phyloP scores from a whole-genome alignment of 1,140 invertebrate genomes.

The Eulimnadia texana region DNA sequence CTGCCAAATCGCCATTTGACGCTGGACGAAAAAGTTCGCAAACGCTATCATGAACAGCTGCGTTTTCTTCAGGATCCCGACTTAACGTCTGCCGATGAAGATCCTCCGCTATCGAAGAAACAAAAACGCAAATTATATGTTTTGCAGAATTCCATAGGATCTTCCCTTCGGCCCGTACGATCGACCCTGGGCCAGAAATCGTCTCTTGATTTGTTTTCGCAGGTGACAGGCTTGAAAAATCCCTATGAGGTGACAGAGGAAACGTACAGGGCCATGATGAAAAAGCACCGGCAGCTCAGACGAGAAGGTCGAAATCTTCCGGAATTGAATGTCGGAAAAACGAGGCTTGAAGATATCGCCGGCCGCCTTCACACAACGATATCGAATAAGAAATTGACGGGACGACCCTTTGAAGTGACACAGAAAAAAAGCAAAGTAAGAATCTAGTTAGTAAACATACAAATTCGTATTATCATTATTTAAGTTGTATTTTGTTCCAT shows the following conservation, averaged over 20 bases:
- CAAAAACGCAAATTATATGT: constrained; percentile 30
- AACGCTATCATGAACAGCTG: constrained; percentile 39
- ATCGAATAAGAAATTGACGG: background rate
- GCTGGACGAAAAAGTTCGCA: constrained; percentile 34
- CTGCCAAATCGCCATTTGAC: background rate
- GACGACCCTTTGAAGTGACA: background rate
- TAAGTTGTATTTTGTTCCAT: no score
- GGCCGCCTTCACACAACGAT: background rate
- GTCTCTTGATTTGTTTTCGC: constrained; percentile 32
- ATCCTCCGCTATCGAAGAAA: constrained; percentile 34
- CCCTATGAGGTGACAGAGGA: constrained; percentile 48
- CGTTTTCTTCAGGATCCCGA: constrained; percentile 39
- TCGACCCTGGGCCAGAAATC: constrained; percentile 31
- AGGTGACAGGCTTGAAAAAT: constrained; percentile 30
- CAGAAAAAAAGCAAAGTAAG: constrained; percentile 6
- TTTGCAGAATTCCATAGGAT: constrained; percentile 32
- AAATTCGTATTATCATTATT: no score
- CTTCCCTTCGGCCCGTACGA: constrained; percentile 33
- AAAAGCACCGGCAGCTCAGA: constrained; percentile 32
- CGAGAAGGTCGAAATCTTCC: constrained; percentile 1
- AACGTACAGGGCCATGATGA: constrained; percentile 47
- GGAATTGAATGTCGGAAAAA: background rate
- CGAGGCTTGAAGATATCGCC: constrained; percentile 2
- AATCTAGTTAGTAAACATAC: background rate
- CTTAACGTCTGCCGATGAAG: constrained; percentile 44